phyloP scores from a whole-genome alignment of 2,113 vertebrate genomes.

The Dolichotis patagonum region DNA sequence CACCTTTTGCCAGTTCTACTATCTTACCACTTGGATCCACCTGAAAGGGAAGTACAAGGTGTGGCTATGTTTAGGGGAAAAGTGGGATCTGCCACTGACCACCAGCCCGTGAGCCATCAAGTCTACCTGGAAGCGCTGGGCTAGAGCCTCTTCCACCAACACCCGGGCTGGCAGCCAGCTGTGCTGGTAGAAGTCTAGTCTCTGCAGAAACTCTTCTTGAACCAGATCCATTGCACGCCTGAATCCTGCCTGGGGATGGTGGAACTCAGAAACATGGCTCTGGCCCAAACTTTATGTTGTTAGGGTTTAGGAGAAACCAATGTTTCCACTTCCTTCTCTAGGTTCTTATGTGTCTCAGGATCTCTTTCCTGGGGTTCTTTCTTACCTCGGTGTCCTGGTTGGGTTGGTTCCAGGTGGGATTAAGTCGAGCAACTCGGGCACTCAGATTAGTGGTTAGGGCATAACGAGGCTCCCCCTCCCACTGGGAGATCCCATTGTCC shows the following conservation, averaged over 20 bases:
- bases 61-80: neutral
- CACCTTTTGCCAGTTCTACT: conserved; percentile 89
- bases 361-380: neutral
- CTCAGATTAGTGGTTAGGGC: conserved; percentile 91
- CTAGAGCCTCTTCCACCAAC: conserved; percentile 91
- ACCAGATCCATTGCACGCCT: conserved; percentile 91
- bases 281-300: neutral
- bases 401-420: conserved; percentile 95
- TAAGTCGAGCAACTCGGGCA: conserved; percentile 91
- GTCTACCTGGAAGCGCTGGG: conserved; percentile 89
- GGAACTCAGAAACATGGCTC: neutral
- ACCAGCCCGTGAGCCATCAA: neutral
- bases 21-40: conserved; percentile 92
- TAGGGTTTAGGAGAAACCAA: fast-evolving
- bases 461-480: conserved; percentile 92
- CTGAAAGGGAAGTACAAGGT: conserved; percentile 79
- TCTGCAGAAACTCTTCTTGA: conserved; percentile 91
- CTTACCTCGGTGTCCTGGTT: conserved; percentile 91
- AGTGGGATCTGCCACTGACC: neutral
- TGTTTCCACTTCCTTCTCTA: fast-evolving
- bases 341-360: neutral
- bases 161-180: conserved; percentile 94
- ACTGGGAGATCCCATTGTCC: conserved; percentile 96
- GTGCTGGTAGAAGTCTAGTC: conserved; percentile 90
- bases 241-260: conserved; percentile 89